These are phyloP conservation scores for Lasioglossum baleicum DNA, from an alignment of 1,140 invertebrate species.

Conservation along the genomic window DNA sequence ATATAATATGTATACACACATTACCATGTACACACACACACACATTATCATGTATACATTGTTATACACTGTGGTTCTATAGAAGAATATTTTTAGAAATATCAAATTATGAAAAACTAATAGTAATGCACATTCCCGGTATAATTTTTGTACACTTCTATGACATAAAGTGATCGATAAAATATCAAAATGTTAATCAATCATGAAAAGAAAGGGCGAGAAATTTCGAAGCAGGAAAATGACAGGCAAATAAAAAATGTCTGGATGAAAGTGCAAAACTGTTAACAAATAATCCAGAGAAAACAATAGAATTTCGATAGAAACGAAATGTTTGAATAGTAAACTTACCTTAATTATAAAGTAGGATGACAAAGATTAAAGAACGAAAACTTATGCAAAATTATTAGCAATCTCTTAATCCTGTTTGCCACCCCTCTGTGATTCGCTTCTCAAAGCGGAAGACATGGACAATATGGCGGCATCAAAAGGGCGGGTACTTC, in stretches of 20 bases:
- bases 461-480: conserved; percentile 64
- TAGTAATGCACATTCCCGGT: not conserved
- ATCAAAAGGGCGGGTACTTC: conserved; percentile 66
- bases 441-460: conserved; percentile 57
- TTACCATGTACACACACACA: not conserved
- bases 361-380: conserved; percentile 12
- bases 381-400: conserved; percentile 38
- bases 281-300: conserved; percentile 1
- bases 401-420: conserved; percentile 57
- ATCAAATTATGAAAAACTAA: conserved; percentile 7
- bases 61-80: not conserved
- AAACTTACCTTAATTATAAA: conserved; percentile 41
- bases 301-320: not conserved
- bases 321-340: not conserved
- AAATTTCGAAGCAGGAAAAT: conserved; percentile 10
- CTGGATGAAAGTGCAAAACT: conserved; percentile 1
- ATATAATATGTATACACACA: not conserved
- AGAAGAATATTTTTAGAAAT: conserved; percentile 36
- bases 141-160: not conserved
- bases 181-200: not conserved
- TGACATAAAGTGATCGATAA: not conserved
- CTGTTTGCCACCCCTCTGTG: conserved; percentile 46
- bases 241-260: conserved; percentile 39
- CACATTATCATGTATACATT: not conserved
- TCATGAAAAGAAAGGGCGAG: not conserved